Evolutionary conservation across 2,797 vertebrate species (phyloP).

Genomic region (Coranthus polyacanthus): DNA sequence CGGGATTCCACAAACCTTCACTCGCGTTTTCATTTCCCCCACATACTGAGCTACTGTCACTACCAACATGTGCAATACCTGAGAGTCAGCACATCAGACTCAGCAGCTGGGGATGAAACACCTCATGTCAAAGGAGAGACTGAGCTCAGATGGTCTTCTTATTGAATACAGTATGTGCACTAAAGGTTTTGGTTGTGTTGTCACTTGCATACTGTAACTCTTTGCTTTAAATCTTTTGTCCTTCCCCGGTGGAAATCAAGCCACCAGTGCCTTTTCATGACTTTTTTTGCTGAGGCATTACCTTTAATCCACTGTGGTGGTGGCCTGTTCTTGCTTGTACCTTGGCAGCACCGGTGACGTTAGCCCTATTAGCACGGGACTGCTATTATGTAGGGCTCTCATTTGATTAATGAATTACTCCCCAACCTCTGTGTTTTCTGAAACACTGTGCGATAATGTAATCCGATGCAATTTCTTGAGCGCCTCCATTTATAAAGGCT

Average conservation of each 20-base stretch:
- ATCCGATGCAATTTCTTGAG: slow-evolving; percentile 17
- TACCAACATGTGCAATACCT: slow-evolving; percentile 25
- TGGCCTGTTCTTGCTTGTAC: slow-evolving; percentile 28
- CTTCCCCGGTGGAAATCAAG: neutral
- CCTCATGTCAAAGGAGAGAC: slow-evolving; percentile 23
- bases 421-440: slow-evolving; percentile 38
- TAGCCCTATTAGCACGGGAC: slow-evolving; percentile 40
- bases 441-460: slow-evolving; percentile 34
- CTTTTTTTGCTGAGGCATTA: slow-evolving; percentile 16
- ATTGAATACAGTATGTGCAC: neutral
- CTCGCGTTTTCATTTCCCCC: slow-evolving; percentile 30
- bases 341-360: slow-evolving; percentile 1
- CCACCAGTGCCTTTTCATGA: neutral
- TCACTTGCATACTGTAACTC: slow-evolving; percentile 2
- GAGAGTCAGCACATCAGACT: slow-evolving; percentile 46
- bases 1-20: slow-evolving; percentile 21
- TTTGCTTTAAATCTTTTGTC: neutral
- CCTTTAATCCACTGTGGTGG: neutral
- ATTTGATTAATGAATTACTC: slow-evolving; percentile 64
- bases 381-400: slow-evolving; percentile 30
- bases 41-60: slow-evolving; percentile 41
- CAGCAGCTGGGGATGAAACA: slow-evolving; percentile 34
- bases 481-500: slow-evolving; percentile 37
- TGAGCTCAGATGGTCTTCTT: slow-evolving; percentile 15
- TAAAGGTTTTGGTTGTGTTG: slow-evolving; percentile 13